These are phyloP conservation scores for Ciconia boyciana DNA, from an alignment of 2,113 vertebrate genomes.

Conservation along the genomic window DNA sequence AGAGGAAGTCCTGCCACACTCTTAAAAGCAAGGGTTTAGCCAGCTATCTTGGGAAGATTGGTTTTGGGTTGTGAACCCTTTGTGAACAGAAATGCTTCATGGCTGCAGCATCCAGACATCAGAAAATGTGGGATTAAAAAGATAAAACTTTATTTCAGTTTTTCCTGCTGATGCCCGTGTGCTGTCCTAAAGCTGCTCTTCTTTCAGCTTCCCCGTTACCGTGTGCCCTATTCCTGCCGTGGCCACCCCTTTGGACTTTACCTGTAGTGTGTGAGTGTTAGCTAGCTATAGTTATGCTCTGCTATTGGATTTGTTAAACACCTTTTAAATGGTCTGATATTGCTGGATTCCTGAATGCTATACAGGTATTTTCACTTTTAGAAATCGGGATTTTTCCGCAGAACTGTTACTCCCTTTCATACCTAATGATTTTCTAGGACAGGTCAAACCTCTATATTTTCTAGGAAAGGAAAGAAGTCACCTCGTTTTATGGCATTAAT, in stretches of 20 bases:
- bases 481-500: not conserved
- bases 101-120: not conserved
- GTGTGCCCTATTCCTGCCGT: rapidly evolving
- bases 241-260: not conserved
- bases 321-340: not conserved
- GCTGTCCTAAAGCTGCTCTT: not conserved
- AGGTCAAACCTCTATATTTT: not conserved
- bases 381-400: not conserved
- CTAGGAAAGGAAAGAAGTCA: not conserved
- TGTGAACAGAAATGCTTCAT: not conserved
- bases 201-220: not conserved
- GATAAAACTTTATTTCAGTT: not conserved
- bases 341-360: not conserved
- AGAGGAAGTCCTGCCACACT: not conserved
- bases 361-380: not conserved
- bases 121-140: not conserved
- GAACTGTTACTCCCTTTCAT: not conserved
- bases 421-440: not conserved
- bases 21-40: not conserved
- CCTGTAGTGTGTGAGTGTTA: rapidly evolving
- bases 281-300: rapidly evolving
- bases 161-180: not conserved
- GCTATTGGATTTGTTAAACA: not conserved
- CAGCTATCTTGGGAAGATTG: not conserved
- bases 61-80: not conserved